Evolutionary conservation across 2,113 vertebrate genomes (phyloP).

Genomic region (Barnardius zonarius): DNA sequence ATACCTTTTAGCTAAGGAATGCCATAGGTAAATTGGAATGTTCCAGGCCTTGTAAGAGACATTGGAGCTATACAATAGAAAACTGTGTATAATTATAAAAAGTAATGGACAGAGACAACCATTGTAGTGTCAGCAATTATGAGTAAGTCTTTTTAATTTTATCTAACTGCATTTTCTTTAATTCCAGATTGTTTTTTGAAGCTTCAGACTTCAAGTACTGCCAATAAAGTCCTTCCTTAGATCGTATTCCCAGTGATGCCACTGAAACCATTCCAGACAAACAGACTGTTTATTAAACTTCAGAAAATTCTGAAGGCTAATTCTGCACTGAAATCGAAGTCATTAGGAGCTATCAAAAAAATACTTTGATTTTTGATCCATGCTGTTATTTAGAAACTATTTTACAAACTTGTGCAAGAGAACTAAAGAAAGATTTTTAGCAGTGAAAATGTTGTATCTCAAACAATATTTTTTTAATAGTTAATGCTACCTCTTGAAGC

Average conservation of each 20-base stretch:
- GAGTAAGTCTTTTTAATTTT: background rate
- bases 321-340: background rate
- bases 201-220: background rate
- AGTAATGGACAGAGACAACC: background rate
- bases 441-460: background rate
- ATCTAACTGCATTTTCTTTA: background rate
- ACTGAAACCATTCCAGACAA: background rate
- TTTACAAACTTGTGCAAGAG: background rate
- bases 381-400: background rate
- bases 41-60: background rate
- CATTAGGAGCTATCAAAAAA: background rate
- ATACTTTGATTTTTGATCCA: background rate
- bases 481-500: background rate
- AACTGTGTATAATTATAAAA: background rate
- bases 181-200: background rate
- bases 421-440: background rate
- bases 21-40: background rate
- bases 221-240: background rate
- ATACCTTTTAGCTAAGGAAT: background rate
- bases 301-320: background rate
- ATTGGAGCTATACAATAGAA: background rate
- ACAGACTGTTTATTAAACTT: background rate
- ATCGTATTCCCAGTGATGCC: background rate
- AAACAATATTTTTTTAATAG: background rate
- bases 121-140: background rate